Evolutionary conservation across 2,113 vertebrate genomes (phyloP), one percentile per base, ranked within the genome.

Genomic region (Himantopus leucocephalus): DNA sequence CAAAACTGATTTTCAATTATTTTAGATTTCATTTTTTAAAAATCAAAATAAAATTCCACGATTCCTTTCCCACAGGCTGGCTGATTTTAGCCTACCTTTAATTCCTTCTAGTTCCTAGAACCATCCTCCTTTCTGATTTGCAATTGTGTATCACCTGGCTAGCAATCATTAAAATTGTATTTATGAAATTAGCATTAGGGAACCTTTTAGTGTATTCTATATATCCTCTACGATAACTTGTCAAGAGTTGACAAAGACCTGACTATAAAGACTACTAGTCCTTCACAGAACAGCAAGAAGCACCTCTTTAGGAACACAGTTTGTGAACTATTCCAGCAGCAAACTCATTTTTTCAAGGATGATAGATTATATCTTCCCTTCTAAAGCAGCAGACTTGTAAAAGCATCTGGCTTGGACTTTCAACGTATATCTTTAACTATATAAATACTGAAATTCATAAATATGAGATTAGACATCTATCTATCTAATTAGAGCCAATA

Each of bases 401-500:
- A 92, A 94, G 22, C 60, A 45, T 52, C 23, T 85, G 52, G 9
- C 10, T 8, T 10, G 12, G 82, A 56, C 18, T 82, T 78, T 41
- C 17, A 88, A 10, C 0, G 0, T 34, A 4, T 9, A 80, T 12
- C 17, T 68, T 85, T 60, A 91, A 37, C n/a, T 39, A n/a, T 34
- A 58, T 16, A 75, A 55, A 75, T 53, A 55, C 14, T 52, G 26
- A 86, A 93, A 96, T 85, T 59, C 30, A 84, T 82, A 88, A 85
- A 73, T 77, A 90, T 17, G 43, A 77, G 4, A 37, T 81, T 86
- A 88, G n/a, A 5, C 7, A 52, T 70, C 26, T 64, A 71, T 82
- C 22, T 82, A 71, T 85, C 29, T 82, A 88, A 86, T 67, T 83
- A 91, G 8, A 84, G 7, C 4, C 4, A 71, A 62, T 52, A 80